A percentile compares a stretch with the other conserved stretches of the same genome.
phyloP scores from a whole-genome alignment of 2,888 invertebrate species.

The Eristalinus sepulchralis region DNA sequence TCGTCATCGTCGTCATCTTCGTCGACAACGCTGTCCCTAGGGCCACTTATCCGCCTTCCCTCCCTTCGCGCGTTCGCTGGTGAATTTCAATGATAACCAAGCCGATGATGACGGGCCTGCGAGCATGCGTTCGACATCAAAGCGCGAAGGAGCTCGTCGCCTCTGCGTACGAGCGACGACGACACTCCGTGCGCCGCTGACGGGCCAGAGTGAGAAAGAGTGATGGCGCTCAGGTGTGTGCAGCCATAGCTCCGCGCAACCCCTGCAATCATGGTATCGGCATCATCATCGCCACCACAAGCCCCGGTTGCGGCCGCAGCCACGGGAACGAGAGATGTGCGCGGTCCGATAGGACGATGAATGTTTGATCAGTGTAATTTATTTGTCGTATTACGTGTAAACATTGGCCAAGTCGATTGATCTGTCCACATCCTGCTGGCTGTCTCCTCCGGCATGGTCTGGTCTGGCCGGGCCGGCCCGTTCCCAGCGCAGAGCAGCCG shows the following conservation, averaged over 20 bases:
- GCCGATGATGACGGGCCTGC: slow-evolving; percentile 43
- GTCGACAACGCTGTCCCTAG: slow-evolving; percentile 29
- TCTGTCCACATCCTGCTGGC: slow-evolving; percentile 71
- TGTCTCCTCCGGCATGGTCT: slow-evolving; percentile 45
- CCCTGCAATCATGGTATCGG: slow-evolving; percentile 10
- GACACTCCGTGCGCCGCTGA: neutral
- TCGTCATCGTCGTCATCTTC: slow-evolving; percentile 23
- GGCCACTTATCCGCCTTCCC: slow-evolving; percentile 12
- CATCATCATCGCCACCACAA: slow-evolving; percentile 27
- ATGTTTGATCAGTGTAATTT: slow-evolving; percentile 76
- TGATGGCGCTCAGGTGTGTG: slow-evolving; percentile 35
- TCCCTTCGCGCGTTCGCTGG: neutral
- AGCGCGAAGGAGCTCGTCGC: neutral
- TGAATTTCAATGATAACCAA: slow-evolving; percentile 41
- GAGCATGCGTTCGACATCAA: slow-evolving; percentile 54
- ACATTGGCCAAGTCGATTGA: slow-evolving; percentile 77
- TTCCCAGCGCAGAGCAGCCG: slow-evolving; percentile 12
- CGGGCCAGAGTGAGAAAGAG: slow-evolving; percentile 10
- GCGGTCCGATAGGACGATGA: slow-evolving; percentile 64
- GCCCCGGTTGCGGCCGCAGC: slow-evolving; percentile 15
- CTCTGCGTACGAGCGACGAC: neutral
- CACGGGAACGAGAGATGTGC: slow-evolving; percentile 37
- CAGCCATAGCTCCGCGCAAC: slow-evolving; percentile 6
- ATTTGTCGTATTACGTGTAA: slow-evolving; percentile 81
- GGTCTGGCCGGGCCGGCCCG: neutral